Evolutionary conservation across 2,888 invertebrate genomes (phyloP).

Genomic region (Eudasyphora cyanicolor): DNA sequence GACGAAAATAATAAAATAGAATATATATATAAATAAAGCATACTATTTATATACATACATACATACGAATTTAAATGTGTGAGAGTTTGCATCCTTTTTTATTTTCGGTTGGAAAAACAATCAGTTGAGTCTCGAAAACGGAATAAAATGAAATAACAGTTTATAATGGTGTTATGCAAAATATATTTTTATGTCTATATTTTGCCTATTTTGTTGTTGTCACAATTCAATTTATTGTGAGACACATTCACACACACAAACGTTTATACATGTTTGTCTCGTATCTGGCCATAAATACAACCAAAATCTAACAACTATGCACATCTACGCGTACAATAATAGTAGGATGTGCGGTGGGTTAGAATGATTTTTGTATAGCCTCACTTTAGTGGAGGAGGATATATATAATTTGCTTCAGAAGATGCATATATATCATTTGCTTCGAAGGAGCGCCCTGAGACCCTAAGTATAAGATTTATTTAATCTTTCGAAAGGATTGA

Average conservation of each 20-base stretch:
- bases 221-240: conserved; percentile 47
- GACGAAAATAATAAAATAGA: conserved; percentile 21
- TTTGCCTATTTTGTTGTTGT: conserved; percentile 23
- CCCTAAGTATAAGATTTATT: too few species aligned
- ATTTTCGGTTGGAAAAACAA: conserved; percentile 27
- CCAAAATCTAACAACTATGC: background rate
- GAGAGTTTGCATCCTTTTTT: too few species aligned
- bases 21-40: background rate
- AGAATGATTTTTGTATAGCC: too few species aligned
- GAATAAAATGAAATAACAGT: conserved; percentile 39
- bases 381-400: too few species aligned
- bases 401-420: too few species aligned
- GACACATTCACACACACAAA: background rate
- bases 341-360: too few species aligned
- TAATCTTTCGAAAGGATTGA: too few species aligned
- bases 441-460: too few species aligned
- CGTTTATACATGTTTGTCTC: background rate
- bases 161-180: conserved; percentile 49
- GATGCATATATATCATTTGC: too few species aligned
- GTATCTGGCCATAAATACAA: background rate
- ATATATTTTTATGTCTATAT: conserved; percentile 34
- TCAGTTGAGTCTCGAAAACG: conserved; percentile 4
- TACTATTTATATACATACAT: background rate
- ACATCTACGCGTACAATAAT: background rate
- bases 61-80: background rate